Evolutionary conservation across 2,113 vertebrate genomes (phyloP), one percentile per base, ranked within the genome.

Genomic region (Formicarius rufipectus): DNA sequence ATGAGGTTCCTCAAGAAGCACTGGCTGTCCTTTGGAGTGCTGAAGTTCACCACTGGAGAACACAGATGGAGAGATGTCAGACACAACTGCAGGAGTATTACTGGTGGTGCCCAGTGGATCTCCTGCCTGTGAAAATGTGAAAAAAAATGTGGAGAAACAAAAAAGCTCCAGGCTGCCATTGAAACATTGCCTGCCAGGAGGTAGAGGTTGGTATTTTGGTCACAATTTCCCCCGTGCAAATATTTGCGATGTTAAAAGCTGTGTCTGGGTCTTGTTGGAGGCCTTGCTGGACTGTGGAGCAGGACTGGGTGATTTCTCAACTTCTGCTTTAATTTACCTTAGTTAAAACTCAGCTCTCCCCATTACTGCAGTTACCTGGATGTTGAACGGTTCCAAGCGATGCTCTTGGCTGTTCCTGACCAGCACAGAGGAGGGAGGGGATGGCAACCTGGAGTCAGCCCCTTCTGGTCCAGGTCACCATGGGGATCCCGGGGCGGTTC

Each of bases 361-460:
- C 20, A 22, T 49, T 23, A 2, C 3, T 44, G 37, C 52, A 12
- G 5, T 52, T 84, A 10, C 9, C n/a, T 39, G 77, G n/a, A 1
- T 66, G 37, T 30, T 42, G 37, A 30, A 12, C 4, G 1, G 50
- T 53, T 63, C 69, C 1, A 1, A 6, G 49, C 0, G 8, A 7
- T 35, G 35, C 49, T 53, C 27, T 9, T 30, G 3, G 28, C 73
- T 67, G 30, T 22, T 64, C 4, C 2, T 18, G 12, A 12, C 40
- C 19, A 13, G 3, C 45, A 6, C 2, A 9, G 44, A 21, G n/a
- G n/a, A n/a, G n/a, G 37, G 58, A 76, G 64, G 15, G n/a, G 44
- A 52, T 8, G 45, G 19, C 12, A 16, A 3, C 12, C 60, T 37
- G 64, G 28, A 39, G 33, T 19, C 35, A 37, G 31, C 23, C 52